These are phyloP conservation scores for Cyclophora punctaria DNA, from an alignment of 2,888 invertebrate species.

Conservation along the genomic window DNA sequence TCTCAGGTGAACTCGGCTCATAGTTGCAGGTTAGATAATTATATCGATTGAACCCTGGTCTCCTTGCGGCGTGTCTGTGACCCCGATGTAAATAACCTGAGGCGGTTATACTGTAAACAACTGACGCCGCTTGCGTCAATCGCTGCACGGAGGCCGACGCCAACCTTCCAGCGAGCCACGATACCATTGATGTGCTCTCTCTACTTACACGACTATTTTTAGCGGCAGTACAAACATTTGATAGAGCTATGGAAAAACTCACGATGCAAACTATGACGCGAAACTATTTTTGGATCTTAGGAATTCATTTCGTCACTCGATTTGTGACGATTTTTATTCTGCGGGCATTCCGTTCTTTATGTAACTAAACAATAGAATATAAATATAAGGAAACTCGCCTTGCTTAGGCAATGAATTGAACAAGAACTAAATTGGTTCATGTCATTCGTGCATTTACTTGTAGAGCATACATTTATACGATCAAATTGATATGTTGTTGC, in stretches of 20 bases:
- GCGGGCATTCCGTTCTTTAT: no score
- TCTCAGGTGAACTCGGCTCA: constrained; percentile 33
- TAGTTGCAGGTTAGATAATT: constrained; percentile 59
- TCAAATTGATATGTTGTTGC: no score
- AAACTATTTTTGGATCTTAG: constrained; percentile 18
- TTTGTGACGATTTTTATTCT: constrained; percentile 3
- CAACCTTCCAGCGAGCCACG: constrained; percentile 13
- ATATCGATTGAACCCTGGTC: constrained; percentile 63
- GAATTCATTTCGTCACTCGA: constrained; percentile 18
- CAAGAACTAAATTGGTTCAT: no score
- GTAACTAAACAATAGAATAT: no score
- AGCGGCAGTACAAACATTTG: constrained; percentile 29
- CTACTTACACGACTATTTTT: constrained; percentile 43
- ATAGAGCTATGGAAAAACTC: constrained; percentile 27
- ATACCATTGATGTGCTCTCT: constrained; percentile 44
- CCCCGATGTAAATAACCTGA: constrained; percentile 74
- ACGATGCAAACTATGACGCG: constrained; percentile 26
- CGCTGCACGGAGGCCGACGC: constrained; percentile 32
- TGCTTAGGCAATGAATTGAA: no score
- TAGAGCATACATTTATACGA: no score
- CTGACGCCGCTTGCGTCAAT: constrained; percentile 66
- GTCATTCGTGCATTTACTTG: no score
- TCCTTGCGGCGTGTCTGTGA: constrained; percentile 71
- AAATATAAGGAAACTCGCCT: no score
- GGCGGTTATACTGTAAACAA: constrained; percentile 68